Conservation (phyloP, 2,888 invertebrate species). For the Rhaphigaster nebulosa region DNA sequence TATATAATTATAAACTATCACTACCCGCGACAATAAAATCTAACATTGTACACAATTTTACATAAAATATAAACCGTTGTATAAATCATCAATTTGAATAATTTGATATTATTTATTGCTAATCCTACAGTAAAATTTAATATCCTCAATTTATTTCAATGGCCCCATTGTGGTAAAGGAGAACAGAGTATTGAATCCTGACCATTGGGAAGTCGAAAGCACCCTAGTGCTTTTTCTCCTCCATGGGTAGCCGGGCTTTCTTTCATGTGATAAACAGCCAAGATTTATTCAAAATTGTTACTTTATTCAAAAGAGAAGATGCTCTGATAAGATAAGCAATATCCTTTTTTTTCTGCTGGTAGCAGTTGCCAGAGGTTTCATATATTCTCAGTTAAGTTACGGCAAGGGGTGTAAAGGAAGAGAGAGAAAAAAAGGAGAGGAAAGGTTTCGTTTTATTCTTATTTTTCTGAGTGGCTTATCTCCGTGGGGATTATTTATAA, state of each 20-base stretch:
- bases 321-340: conserved; percentile 24
- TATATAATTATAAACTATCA: too few relatives aligned
- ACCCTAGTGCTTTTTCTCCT: not conserved
- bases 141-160: not conserved
- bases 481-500: not conserved
- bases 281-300: conserved; percentile 47
- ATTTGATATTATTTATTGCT: not conserved
- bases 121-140: not conserved
- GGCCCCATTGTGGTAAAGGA: not conserved
- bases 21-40: too few relatives aligned
- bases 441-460: not conserved
- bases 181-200: not conserved
- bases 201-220: not conserved
- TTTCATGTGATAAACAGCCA: conserved; percentile 42
- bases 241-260: not conserved
- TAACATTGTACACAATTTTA: too few relatives aligned
- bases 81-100: not conserved
- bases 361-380: conserved; percentile 33
- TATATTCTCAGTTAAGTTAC: conserved; percentile 37
- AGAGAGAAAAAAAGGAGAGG: not conserved
- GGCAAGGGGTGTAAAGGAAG: not conserved
- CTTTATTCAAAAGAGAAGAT: conserved; percentile 44
- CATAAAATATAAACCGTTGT: too few relatives aligned
- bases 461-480: conserved; percentile 30
- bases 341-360: conserved; percentile 32